Conservation (phyloP, 37 sponge, comb jelly and placozoan genomes). For the Beroe forskalii region DNA sequence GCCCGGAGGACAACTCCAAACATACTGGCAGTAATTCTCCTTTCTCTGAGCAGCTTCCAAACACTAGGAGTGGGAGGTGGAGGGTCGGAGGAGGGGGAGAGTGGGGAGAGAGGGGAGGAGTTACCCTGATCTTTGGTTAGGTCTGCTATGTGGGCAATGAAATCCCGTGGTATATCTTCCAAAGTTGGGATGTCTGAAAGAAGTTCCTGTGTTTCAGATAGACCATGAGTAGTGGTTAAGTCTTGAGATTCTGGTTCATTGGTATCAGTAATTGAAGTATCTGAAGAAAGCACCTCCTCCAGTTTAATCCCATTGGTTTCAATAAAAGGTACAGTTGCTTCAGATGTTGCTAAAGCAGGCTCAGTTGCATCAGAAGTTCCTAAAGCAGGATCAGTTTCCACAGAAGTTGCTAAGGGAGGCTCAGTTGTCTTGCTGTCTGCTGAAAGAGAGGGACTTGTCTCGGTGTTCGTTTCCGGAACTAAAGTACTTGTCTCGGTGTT, state of each 20-base stretch:
- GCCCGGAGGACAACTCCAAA: slow-evolving; percentile 46
- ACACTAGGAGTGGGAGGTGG: not conserved
- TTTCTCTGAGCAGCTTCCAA: slow-evolving; percentile 45
- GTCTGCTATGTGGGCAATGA: not conserved
- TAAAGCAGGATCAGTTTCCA: not conserved
- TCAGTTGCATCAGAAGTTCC: not conserved
- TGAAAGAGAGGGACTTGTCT: not conserved
- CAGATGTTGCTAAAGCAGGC: too few relatives aligned
- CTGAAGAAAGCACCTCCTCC: not conserved
- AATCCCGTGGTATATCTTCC: slow-evolving; percentile 1
- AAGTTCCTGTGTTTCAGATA: not conserved
- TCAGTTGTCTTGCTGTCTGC: not conserved
- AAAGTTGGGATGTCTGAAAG: not conserved
- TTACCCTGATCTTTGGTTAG: not conserved
- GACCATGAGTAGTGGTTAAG: not conserved
- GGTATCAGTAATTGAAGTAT: not conserved
- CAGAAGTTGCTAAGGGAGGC: not conserved
- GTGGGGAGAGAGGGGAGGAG: not conserved
- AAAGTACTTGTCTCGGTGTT: not conserved
- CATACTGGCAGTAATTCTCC: slow-evolving; percentile 5
- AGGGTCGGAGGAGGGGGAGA: not conserved
- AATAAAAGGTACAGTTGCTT: too few relatives aligned
- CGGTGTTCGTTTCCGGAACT: not conserved
- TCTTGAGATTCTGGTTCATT: not conserved
- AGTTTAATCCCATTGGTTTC: too few relatives aligned